phyloP scores from a whole-genome alignment of 2,888 invertebrate genomes.

The Melanophora roralis region DNA sequence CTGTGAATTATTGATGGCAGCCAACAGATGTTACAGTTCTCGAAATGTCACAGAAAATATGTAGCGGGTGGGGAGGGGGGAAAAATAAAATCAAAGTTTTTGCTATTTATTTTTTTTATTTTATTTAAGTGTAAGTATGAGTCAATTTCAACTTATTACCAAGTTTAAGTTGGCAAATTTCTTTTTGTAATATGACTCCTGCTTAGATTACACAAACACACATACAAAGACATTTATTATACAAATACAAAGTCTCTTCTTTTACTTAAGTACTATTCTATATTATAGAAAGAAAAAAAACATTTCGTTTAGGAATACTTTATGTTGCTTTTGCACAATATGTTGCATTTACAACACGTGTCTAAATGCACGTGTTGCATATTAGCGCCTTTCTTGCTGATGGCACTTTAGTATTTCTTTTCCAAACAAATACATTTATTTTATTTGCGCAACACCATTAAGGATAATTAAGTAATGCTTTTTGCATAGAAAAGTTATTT shows the following conservation, averaged over 20 bases:
- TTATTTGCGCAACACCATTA: slow-evolving; percentile 35
- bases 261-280: neutral
- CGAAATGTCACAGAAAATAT: slow-evolving; percentile 19
- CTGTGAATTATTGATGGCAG: slow-evolving; percentile 57
- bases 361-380: slow-evolving; percentile 62
- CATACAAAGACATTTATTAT: neutral
- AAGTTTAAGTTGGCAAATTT: slow-evolving; percentile 53
- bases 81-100: slow-evolving; percentile 12
- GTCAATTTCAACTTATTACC: slow-evolving; percentile 46
- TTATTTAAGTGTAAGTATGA: slow-evolving; percentile 2
- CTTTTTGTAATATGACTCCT: slow-evolving; percentile 46
- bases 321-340: slow-evolving; percentile 36
- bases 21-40: slow-evolving; percentile 53
- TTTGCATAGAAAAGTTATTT: slow-evolving; percentile 2
- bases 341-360: slow-evolving; percentile 58
- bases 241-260: neutral
- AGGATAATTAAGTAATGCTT: slow-evolving; percentile 51
- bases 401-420: slow-evolving; percentile 17
- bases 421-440: slow-evolving; percentile 6
- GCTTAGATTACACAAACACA: neutral
- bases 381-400: slow-evolving; percentile 51
- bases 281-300: neutral
- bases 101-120: neutral
- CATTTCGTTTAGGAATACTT: slow-evolving; percentile 34
- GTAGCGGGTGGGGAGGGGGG: neutral